A percentile compares a stretch with the other conserved stretches of the same genome.
phyloP scores from a whole-genome alignment of 2,888 invertebrate species.

The Eristalinus aeneus region DNA sequence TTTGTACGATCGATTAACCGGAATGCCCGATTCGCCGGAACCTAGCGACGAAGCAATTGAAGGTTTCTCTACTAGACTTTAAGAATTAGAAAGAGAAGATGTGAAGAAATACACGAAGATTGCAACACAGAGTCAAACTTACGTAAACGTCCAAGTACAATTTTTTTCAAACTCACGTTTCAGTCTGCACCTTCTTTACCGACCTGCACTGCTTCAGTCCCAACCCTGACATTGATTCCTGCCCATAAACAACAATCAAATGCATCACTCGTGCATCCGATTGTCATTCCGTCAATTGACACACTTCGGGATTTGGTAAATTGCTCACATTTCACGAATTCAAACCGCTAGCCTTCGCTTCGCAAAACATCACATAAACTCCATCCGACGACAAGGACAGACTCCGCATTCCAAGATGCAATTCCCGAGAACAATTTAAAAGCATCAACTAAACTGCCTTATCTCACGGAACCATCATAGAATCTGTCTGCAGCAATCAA shows the following conservation, averaged over 20 bases:
- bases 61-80: too few species aligned
- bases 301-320: background rate
- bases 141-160: too few species aligned
- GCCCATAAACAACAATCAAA: background rate
- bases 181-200: too few species aligned
- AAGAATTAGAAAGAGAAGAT: too few species aligned
- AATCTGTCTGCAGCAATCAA: constrained; percentile 25
- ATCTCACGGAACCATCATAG: constrained; percentile 33
- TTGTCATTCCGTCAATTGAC: background rate
- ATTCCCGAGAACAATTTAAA: constrained; percentile 9
- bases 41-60: too few species aligned
- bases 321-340: background rate
- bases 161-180: too few species aligned
- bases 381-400: constrained; percentile 32
- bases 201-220: too few species aligned
- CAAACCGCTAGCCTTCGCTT: background rate
- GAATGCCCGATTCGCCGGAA: too few species aligned
- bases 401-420: background rate
- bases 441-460: constrained; percentile 21
- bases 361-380: background rate
- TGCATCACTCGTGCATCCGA: background rate
- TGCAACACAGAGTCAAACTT: too few species aligned
- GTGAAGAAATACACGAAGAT: too few species aligned
- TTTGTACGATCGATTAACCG: too few species aligned
- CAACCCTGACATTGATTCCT: background rate